Conservation (phyloP, 2,888 invertebrate genomes). For the Tachina grossa region DNA sequence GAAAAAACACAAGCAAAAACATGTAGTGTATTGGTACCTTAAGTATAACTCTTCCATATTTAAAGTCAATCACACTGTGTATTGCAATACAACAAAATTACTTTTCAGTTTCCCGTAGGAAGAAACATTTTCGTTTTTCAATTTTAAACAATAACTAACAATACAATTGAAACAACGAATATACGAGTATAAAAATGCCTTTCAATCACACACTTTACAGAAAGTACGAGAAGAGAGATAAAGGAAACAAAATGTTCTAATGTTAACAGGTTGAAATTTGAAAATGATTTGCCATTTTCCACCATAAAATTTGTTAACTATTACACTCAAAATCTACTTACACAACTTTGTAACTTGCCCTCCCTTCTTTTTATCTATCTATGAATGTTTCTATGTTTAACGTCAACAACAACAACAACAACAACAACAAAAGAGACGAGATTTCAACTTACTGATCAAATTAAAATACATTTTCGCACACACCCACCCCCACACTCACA, state of each 20-base stretch:
- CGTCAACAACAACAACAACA: not conserved
- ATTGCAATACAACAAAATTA: not conserved
- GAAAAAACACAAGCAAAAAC: no score
- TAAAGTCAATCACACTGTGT: not conserved
- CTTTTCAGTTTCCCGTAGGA: not conserved
- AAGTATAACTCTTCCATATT: not conserved
- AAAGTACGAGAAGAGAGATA: slow-evolving; percentile 14
- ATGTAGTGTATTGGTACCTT: no score
- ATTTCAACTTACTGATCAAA: slow-evolving; percentile 34
- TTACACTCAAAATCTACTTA: slow-evolving; percentile 30
- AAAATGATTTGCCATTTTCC: slow-evolving; percentile 56
- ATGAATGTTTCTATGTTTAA: not conserved
- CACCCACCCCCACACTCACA: not conserved
- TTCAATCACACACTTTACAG: slow-evolving; percentile 64
- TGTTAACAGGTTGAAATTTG: slow-evolving; percentile 50
- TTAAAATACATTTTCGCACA: slow-evolving; percentile 18
- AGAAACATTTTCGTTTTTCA: slow-evolving; percentile 7
- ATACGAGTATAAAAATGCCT: slow-evolving; percentile 57
- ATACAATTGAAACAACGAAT: not conserved
- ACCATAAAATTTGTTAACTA: slow-evolving; percentile 53
- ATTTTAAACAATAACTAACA: slow-evolving; percentile 14
- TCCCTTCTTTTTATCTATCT: not conserved
- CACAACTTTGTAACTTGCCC: slow-evolving; percentile 17
- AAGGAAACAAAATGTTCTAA: not conserved
- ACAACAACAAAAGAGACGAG: slow-evolving; percentile 7